A percentile compares a stretch with the other conserved stretches of the same genome.
Evolutionary conservation across 2,797 vertebrate genomes (phyloP).

Genomic region (Sylvia borin): DNA sequence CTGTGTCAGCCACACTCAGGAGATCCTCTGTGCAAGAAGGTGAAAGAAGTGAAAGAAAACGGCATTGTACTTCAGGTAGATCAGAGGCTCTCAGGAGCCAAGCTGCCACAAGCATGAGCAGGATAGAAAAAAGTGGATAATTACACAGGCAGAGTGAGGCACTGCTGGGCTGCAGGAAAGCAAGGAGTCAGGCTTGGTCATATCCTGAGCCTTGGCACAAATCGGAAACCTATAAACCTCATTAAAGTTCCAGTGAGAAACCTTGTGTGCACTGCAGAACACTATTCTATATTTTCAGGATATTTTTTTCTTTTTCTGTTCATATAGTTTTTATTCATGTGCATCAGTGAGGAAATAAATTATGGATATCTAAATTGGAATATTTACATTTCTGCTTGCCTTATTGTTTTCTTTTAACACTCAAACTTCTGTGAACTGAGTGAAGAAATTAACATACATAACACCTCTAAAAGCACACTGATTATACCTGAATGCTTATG

Average conservation of each 20-base stretch:
- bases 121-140: background rate
- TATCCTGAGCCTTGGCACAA: background rate
- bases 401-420: background rate
- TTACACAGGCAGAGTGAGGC: background rate
- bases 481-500: background rate
- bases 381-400: background rate
- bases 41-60: background rate
- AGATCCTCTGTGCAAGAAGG: background rate
- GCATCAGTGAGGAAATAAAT: background rate
- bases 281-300: background rate
- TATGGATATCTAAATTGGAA: background rate
- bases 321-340: background rate
- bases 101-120: background rate
- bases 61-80: background rate
- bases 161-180: background rate
- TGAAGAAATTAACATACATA: background rate
- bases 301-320: background rate
- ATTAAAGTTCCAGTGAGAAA: background rate
- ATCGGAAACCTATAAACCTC: slow-evolving; percentile 7
- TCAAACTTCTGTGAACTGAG: background rate
- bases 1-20: rapidly evolving
- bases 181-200: background rate
- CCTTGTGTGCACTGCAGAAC: background rate
- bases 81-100: background rate
- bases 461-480: background rate